Conservation (phyloP, 1,140 invertebrate genomes). For the Dreissena rostriformis region DNA sequence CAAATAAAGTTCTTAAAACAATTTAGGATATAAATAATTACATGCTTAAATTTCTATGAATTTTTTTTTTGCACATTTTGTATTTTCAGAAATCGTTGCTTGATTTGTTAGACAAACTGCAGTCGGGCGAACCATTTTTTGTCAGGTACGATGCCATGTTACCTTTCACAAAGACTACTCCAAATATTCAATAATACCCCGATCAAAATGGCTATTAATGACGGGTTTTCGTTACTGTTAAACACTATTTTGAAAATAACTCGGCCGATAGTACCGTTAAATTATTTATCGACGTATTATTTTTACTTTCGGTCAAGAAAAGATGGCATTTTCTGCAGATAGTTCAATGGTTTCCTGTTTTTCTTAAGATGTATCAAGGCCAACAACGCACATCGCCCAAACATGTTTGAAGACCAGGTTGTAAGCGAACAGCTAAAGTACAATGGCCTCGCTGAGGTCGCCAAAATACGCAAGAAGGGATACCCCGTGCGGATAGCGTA, state of each 20-base stretch:
- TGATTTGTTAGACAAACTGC: conserved; percentile 89
- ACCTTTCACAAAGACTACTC: no score
- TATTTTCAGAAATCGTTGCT: conserved; percentile 88
- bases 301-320: no score
- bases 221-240: no score
- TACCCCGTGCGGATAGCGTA: conserved; percentile 66
- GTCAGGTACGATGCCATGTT: conserved; percentile 84
- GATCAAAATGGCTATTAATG: no score
- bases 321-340: background rate
- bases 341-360: background rate
- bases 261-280: no score
- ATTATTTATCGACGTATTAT: no score
- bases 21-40: no score
- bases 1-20: no score
- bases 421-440: conserved; percentile 88
- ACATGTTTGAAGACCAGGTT: conserved; percentile 86
- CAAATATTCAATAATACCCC: no score
- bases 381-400: conserved; percentile 86
- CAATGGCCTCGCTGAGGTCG: conserved; percentile 76
- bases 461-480: conserved; percentile 71
- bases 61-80: no score
- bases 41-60: no score
- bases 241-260: no score
- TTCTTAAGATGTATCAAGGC: conserved; percentile 87
- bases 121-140: conserved; percentile 88